These are phyloP conservation scores for Camponotus floridanus DNA, from an alignment of 1,140 invertebrate genomes.

Conservation along the genomic window DNA sequence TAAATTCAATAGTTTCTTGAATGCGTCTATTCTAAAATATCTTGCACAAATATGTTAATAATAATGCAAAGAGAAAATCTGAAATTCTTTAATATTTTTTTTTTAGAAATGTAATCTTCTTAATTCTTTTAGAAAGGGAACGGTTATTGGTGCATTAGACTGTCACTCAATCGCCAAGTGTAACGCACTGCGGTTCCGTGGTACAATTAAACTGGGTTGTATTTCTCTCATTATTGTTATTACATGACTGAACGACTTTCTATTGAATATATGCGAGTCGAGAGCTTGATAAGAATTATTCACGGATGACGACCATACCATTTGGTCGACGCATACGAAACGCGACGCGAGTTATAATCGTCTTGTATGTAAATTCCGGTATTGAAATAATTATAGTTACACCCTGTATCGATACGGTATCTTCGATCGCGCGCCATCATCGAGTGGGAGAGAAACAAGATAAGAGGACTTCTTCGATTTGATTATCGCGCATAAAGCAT, in stretches of 20 bases:
- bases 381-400: conserved; percentile 56
- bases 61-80: neutral
- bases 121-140: neutral
- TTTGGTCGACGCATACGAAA: conserved; percentile 24
- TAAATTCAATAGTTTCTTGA: neutral
- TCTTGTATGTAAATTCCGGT: conserved; percentile 57
- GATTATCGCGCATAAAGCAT: neutral
- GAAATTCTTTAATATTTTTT: neutral
- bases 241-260: conserved; percentile 66
- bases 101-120: neutral
- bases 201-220: conserved; percentile 53
- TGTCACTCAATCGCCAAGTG: conserved; percentile 60
- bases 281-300: conserved; percentile 65
- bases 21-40: neutral
- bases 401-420: conserved; percentile 3
- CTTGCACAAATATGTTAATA: neutral
- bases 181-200: conserved; percentile 45
- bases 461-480: neutral
- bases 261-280: conserved; percentile 58
- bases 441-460: neutral
- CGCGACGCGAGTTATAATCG: conserved; percentile 7
- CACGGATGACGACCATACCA: conserved; percentile 34
- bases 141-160: conserved; percentile 22
- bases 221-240: conserved; percentile 67
- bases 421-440: conserved; percentile 25